Evolutionary conservation across 2,113 vertebrate species (phyloP), one percentile per base, ranked within the genome.

Genomic region (Talpa occidentalis): DNA sequence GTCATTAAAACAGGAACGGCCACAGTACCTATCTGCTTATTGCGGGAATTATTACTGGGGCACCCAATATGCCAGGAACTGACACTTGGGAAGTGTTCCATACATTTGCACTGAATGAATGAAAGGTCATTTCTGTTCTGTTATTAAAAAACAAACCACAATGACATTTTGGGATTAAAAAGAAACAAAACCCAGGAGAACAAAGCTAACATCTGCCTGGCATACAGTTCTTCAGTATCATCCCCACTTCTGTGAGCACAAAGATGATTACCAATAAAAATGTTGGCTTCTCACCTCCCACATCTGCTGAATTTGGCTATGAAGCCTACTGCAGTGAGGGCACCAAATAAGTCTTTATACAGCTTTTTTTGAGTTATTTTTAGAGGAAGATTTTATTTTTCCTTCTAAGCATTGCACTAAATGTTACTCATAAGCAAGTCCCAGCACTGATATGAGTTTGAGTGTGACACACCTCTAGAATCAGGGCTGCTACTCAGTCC

Each of bases 201-300:
- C 70, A 96, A 70, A 88, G 72, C 60, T 92, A 26, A 84, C 70
- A 32, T 79, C 77, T 67, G 73, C 80, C 76, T 85, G 94, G 76
- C 79, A 78, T 1, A 52, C 5, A 76, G 88, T 30, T 90, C 83
- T 42, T 81, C 47, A 83, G 5, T 15, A 77, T 21, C 0, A 0
- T 69, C 79, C 72, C 66, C 82, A 24, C 26, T 62, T 76, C 83
- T 2, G 0, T 67, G 79, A 87, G 72, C 37, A 92, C 67, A 84
- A 95, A 84, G 35, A 94, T 78, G 22, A 84, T 42, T 24, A 77
- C 74, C 86, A 80, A 87, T 72, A 70, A 92, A 94, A 79, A 47
- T 14, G 19, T 5, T 91, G 93, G 91, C 93, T 56, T 6, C 87
- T 66, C 78, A 86, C 79, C 81, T 72, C 60, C 69, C 66, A 87